These are phyloP conservation scores for Diglossa cyanea DNA, from an alignment of 2,797 vertebrate species.

Conservation along the genomic window DNA sequence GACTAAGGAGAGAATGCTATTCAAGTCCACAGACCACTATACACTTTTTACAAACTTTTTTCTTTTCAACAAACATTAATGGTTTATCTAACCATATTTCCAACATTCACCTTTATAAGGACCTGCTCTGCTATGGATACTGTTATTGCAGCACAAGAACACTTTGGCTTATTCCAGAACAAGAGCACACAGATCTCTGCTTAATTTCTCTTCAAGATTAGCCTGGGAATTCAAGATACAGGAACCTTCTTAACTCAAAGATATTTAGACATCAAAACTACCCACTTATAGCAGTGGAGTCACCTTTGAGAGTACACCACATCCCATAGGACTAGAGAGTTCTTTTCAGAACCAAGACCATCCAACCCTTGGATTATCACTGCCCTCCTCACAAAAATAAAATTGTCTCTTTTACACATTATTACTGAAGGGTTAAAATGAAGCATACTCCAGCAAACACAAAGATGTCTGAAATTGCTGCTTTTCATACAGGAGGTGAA, in stretches of 20 bases:
- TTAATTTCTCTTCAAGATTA: neutral
- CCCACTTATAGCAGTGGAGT: neutral
- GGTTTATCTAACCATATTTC: neutral
- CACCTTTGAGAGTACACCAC: neutral
- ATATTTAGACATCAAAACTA: neutral
- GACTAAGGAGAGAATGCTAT: neutral
- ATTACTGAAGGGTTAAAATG: conserved; percentile 43
- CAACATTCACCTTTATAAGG: neutral
- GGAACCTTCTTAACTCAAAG: neutral
- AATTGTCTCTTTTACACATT: neutral
- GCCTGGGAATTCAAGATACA: neutral
- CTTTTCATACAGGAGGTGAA: conserved; percentile 47
- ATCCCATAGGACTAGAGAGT: neutral
- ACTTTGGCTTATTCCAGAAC: neutral
- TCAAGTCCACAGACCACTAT: neutral
- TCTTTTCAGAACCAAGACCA: neutral
- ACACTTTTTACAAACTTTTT: neutral
- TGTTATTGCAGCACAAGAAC: neutral
- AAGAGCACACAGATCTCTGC: neutral
- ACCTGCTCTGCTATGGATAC: neutral
- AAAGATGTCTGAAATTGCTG: conserved; percentile 15
- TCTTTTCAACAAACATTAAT: neutral
- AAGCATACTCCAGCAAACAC: conserved; percentile 8
- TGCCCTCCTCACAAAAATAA: neutral
- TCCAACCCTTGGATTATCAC: neutral